phyloP scores from a whole-genome alignment of 2,888 invertebrate genomes.

The Epistrophe grossulariae region DNA sequence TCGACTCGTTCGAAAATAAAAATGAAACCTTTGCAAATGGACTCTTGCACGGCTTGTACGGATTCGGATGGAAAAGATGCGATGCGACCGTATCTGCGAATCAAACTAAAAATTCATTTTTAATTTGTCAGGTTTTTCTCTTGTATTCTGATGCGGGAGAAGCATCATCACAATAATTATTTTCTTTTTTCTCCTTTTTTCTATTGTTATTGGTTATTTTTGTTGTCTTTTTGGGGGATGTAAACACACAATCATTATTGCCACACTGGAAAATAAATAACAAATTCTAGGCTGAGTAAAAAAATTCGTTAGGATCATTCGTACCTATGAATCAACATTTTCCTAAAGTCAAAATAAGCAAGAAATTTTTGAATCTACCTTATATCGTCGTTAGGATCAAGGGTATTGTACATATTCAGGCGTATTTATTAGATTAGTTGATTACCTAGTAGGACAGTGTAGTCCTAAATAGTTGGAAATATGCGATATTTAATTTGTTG shows the following conservation, averaged over 20 bases:
- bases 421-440: no score
- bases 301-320: no score
- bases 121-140: constrained; percentile 63
- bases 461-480: no score
- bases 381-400: no score
- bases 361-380: no score
- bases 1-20: no score
- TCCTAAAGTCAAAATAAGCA: no score
- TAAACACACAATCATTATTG: constrained; percentile 39
- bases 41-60: neutral
- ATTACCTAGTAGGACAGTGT: no score
- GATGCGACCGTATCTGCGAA: constrained; percentile 70
- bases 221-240: constrained; percentile 63
- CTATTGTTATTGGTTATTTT: constrained; percentile 40
- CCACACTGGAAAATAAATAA: neutral
- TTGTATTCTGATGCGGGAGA: constrained; percentile 54
- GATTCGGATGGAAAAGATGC: constrained; percentile 40
- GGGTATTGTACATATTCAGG: no score
- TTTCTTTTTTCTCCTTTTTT: constrained; percentile 33
- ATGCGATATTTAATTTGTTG: no score
- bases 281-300: neutral
- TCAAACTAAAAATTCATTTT: constrained; percentile 68
- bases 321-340: no score
- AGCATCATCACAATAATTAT: constrained; percentile 35
- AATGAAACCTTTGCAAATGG: constrained; percentile 34